Conservation (phyloP, 2,888 invertebrate genomes). For the Lymantria monacha region DNA sequence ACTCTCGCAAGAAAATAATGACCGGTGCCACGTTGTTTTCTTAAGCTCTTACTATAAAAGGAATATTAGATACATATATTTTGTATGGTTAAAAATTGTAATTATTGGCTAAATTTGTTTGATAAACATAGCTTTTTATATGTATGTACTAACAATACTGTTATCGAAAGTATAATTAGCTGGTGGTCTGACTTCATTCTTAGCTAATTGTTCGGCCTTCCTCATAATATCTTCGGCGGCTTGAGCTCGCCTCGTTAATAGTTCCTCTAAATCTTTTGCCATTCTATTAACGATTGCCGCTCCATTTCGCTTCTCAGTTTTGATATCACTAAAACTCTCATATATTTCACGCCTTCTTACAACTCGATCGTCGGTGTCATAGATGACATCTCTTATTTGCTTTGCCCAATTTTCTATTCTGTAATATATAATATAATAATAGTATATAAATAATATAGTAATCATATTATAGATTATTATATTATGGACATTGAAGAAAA, state of each 20-base stretch:
- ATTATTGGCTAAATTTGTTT: too few relatives aligned
- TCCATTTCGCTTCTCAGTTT: slow-evolving; percentile 57
- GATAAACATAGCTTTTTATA: too few relatives aligned
- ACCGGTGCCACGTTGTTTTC: too few relatives aligned
- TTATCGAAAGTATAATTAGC: slow-evolving; percentile 52
- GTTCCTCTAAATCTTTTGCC: slow-evolving; percentile 50
- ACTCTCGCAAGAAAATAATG: too few relatives aligned
- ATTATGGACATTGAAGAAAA: too few relatives aligned
- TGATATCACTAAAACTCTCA: slow-evolving; percentile 55
- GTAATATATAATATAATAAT: slow-evolving; percentile 2
- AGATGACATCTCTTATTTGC: slow-evolving; percentile 52
- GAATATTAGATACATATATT: too few relatives aligned
- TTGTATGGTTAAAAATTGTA: too few relatives aligned
- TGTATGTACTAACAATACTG: slow-evolving; percentile 56
- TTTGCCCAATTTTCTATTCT: slow-evolving; percentile 67
- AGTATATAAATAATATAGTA: background rate
- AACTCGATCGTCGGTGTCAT: slow-evolving; percentile 52
- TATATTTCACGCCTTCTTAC: slow-evolving; percentile 55
- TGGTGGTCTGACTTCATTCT: slow-evolving; percentile 30
- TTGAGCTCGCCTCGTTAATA: slow-evolving; percentile 49
- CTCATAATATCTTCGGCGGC: slow-evolving; percentile 66
- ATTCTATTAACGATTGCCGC: slow-evolving; percentile 60
- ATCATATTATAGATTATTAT: too few relatives aligned
- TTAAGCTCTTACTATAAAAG: too few relatives aligned
- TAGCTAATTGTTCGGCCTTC: slow-evolving; percentile 59